Conservation (phyloP, 1,140 invertebrate genomes). For the Drosophila nikananu region DNA sequence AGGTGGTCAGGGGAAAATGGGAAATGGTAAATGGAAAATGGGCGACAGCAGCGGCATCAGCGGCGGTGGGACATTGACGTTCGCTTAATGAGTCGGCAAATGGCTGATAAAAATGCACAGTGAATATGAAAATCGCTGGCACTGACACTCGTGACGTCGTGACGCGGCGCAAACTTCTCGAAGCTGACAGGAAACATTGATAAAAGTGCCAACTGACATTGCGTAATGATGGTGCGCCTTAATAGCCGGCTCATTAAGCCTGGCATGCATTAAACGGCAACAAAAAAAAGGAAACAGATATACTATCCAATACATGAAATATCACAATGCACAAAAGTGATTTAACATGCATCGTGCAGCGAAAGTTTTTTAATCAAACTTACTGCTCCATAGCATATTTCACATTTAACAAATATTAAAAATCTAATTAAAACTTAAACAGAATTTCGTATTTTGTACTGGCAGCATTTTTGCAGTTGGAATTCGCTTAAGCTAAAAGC, state of each 20-base stretch:
- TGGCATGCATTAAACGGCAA: conserved; percentile 23
- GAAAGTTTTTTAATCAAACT: conserved; percentile 72
- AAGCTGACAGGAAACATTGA: conserved; percentile 79
- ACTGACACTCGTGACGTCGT: conserved; percentile 68
- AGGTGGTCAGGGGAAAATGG: conserved; percentile 11
- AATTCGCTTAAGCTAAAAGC: conserved; percentile 65
- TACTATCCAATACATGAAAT: conserved; percentile 17
- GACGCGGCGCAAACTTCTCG: conserved; percentile 67
- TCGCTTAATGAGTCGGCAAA: conserved; percentile 82
- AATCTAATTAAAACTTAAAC: conserved; percentile 72
- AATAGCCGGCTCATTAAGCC: conserved; percentile 65
- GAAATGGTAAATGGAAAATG: conserved; percentile 21
- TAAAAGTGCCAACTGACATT: conserved; percentile 75
- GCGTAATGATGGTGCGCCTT: conserved; percentile 72
- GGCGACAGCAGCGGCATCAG: background rate
- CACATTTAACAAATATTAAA: conserved; percentile 46
- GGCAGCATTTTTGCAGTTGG: conserved; percentile 41
- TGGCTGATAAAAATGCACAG: conserved; percentile 82
- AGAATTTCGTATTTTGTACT: conserved; percentile 38
- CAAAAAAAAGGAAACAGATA: background rate
- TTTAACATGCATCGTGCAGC: conserved; percentile 35
- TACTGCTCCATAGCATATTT: conserved; percentile 15
- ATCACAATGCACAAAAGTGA: conserved; percentile 52
- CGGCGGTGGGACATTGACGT: conserved; percentile 30
- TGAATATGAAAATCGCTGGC: conserved; percentile 69